Conservation (phyloP, 2,113 vertebrate genomes). For the Channa argus region DNA sequence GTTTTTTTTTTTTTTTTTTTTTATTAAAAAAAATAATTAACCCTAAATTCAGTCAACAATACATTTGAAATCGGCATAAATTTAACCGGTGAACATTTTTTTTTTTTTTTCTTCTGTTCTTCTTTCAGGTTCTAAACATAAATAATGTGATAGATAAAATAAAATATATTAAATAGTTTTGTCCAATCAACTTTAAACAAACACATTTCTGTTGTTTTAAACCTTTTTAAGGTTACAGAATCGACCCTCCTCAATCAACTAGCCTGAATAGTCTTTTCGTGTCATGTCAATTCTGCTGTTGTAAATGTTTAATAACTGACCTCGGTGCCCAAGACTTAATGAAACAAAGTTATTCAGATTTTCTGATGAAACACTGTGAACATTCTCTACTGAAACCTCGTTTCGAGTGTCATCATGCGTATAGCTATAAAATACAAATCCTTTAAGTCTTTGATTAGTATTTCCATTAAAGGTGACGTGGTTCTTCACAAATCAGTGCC, state of each 20-base stretch:
- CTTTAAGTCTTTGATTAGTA: background rate
- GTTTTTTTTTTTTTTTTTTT: too few relatives aligned
- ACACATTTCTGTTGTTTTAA: too few relatives aligned
- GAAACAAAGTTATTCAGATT: background rate
- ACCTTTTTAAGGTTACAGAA: too few relatives aligned
- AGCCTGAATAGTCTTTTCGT: background rate
- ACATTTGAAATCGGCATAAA: too few relatives aligned
- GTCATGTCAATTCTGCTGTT: background rate
- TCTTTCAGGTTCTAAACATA: too few relatives aligned
- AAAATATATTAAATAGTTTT: too few relatives aligned
- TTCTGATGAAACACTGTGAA: constrained; percentile 7
- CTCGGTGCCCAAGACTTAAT: background rate
- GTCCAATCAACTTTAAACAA: too few relatives aligned
- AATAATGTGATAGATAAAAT: too few relatives aligned
- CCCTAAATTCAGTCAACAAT: too few relatives aligned
- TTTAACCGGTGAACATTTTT: too few relatives aligned
- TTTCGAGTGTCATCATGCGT: background rate
- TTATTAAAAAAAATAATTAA: too few relatives aligned
- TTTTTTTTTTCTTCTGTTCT: too few relatives aligned
- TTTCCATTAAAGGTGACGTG: background rate
- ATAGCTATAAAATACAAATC: background rate
- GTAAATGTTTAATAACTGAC: background rate
- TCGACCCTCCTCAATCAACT: background rate
- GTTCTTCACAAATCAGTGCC: background rate
- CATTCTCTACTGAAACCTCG: background rate